phyloP scores from a whole-genome alignment of 2,113 vertebrate genomes.

The Daphoenositta chrysoptera region DNA sequence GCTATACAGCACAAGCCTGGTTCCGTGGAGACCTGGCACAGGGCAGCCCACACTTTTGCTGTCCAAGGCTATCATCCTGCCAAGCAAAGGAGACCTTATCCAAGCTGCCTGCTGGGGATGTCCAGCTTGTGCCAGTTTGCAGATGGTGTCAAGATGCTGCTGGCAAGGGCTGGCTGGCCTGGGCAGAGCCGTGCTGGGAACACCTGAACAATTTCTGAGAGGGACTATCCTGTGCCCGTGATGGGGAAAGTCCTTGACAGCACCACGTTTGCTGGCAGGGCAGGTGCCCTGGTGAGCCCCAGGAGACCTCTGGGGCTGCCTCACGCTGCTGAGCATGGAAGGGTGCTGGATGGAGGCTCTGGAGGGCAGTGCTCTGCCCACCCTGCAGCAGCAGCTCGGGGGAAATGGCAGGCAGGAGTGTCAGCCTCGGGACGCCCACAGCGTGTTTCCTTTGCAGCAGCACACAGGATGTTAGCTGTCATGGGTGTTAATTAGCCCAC shows the following conservation, averaged over 20 bases:
- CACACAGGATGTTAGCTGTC: slow-evolving; percentile 51
- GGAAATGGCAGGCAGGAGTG: not conserved
- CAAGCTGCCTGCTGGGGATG: not conserved
- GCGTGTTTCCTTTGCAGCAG: slow-evolving; percentile 27
- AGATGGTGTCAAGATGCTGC: not conserved
- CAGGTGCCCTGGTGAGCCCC: not conserved
- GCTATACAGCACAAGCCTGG: not conserved
- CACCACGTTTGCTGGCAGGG: not conserved
- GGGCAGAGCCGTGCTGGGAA: not conserved
- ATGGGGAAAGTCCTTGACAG: not conserved
- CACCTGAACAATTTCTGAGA: not conserved
- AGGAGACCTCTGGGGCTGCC: not conserved
- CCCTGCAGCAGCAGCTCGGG: fast-evolving
- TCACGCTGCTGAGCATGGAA: fast-evolving
- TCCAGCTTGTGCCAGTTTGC: not conserved
- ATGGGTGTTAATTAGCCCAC: not conserved
- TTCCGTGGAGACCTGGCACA: not conserved
- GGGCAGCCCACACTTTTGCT: not conserved
- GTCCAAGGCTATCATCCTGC: not conserved
- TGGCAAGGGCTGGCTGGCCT: not conserved
- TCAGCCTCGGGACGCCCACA: slow-evolving; percentile 5
- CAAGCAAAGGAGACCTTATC: not conserved
- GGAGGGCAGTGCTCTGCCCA: no score
- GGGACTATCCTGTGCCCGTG: not conserved
- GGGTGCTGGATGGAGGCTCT: not conserved